Evolutionary conservation across 1,140 invertebrate genomes (phyloP), one percentile per base, ranked within the genome.

Genomic region (Listronotus bonariensis): DNA sequence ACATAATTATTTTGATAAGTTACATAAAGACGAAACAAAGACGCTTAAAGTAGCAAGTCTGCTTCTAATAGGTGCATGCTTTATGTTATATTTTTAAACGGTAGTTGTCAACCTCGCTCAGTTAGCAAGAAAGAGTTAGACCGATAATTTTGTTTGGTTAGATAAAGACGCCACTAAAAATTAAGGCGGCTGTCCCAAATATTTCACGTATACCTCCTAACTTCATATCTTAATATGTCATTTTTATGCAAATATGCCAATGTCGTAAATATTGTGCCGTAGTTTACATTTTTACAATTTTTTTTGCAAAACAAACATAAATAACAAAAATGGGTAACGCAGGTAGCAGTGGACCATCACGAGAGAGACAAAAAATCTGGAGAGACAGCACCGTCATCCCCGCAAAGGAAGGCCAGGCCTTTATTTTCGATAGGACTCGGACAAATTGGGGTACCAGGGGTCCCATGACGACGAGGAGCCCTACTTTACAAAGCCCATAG

Each of bases 371-470:
- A 61, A 85, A n/a, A 86, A 73, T 83, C 84, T 49, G 80, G 81
- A 36, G 85, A 85, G 58, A 80, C 76, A 6, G 83, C 83, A 15
- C 88, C 89, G 9, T 84, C 87, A 15, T 90, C 89, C 0, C 88
- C 38, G 81, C 80, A 18, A 91, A 88, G 72, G 91, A 92, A 72
- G 90, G 88, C 48, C 89, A 92, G 80, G 91, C 90, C 43, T 93
- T 94, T 81, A 84, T 88, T 36, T 94, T 94, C 80, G 91, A 93
- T 75, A 93, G 92, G 77, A 90, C 89, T 78, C 84, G n/a, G 86
- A 85, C 67, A 85, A 85, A 72, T 73, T 88, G 38, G 77, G 81
- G 57, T 72, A 72, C 71, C 80, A 77, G 72, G 77, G 68, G 68
- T 90, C 89, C 14, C 83, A 90, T 63, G 92, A 93, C 73, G 91